Conservation (phyloP, 2,113 vertebrate species). For the Myrmecophaga tridactyla region DNA sequence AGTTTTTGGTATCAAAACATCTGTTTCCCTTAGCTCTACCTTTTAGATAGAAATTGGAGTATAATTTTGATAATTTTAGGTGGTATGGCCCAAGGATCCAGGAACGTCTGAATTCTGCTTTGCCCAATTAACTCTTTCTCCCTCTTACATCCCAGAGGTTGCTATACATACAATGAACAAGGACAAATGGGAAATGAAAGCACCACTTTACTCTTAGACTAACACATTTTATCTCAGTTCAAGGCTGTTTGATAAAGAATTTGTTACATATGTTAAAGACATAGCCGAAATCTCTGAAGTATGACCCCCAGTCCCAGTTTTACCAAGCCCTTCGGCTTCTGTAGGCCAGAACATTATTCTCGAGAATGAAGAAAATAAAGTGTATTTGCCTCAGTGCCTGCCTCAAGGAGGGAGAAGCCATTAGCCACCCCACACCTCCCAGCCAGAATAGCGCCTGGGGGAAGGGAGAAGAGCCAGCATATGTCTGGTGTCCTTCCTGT, state of each 20-base stretch:
- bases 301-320: not conserved
- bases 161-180: too few species aligned
- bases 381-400: not conserved
- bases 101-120: not conserved
- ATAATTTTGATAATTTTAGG: not conserved
- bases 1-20: not conserved
- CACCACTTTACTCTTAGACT: not conserved
- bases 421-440: not conserved
- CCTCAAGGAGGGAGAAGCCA: too few species aligned
- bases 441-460: too few species aligned
- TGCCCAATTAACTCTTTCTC: not conserved
- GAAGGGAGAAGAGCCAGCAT: rapidly evolving
- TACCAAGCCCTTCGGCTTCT: not conserved
- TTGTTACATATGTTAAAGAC: not conserved
- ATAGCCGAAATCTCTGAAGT: not conserved
- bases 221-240: not conserved
- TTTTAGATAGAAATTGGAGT: not conserved
- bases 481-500: too few species aligned
- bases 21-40: not conserved
- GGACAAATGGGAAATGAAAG: not conserved
- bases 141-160: not conserved
- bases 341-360: not conserved
- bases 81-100: not conserved
- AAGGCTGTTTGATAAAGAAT: not conserved
- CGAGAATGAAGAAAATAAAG: not conserved